Conservation (phyloP, 92 coral and sea anemone genomes). For the Paramuricea clavata region DNA sequence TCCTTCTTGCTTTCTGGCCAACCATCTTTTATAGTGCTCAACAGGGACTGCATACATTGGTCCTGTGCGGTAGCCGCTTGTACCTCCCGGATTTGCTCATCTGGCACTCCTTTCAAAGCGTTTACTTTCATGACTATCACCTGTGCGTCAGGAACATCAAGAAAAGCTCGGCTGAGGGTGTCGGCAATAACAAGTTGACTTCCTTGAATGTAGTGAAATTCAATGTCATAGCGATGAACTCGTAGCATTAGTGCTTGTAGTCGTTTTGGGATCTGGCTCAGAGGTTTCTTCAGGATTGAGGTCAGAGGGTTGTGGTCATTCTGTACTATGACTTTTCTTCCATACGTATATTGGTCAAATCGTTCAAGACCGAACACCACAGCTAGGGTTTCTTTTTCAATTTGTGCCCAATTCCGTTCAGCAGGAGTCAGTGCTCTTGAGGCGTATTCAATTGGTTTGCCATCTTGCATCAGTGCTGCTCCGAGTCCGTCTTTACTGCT, state of each 20-base stretch:
- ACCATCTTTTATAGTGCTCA: conserved; percentile 49
- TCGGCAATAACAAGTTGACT: conserved; percentile 54
- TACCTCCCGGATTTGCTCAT: conserved; percentile 54
- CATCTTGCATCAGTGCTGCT: conserved; percentile 64
- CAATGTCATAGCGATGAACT: conserved; percentile 40
- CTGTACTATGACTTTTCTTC: neutral
- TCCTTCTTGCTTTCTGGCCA: conserved; percentile 61
- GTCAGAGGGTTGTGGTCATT: conserved; percentile 51
- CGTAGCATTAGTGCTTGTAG: conserved; percentile 46
- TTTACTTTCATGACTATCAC: conserved; percentile 58
- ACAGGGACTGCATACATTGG: conserved; percentile 35
- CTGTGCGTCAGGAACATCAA: conserved; percentile 55
- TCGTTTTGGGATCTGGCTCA: conserved; percentile 66
- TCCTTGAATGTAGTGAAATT: conserved; percentile 43
- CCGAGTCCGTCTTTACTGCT: conserved; percentile 73
- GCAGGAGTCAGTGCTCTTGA: conserved; percentile 60
- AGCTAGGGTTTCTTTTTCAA: conserved; percentile 70
- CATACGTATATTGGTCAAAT: conserved; percentile 72
- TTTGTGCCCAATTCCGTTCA: conserved; percentile 64
- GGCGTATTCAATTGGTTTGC: conserved; percentile 66
- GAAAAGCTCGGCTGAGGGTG: conserved; percentile 73
- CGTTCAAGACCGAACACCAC: conserved; percentile 57
- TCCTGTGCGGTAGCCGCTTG: conserved; percentile 57
- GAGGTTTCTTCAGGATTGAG: conserved; percentile 61
- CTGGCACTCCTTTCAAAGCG: conserved; percentile 56